A percentile compares a stretch with the other conserved stretches of the same genome.
Evolutionary conservation across 2,888 invertebrate species (phyloP).

Genomic region (Tenthredo mesomela): DNA sequence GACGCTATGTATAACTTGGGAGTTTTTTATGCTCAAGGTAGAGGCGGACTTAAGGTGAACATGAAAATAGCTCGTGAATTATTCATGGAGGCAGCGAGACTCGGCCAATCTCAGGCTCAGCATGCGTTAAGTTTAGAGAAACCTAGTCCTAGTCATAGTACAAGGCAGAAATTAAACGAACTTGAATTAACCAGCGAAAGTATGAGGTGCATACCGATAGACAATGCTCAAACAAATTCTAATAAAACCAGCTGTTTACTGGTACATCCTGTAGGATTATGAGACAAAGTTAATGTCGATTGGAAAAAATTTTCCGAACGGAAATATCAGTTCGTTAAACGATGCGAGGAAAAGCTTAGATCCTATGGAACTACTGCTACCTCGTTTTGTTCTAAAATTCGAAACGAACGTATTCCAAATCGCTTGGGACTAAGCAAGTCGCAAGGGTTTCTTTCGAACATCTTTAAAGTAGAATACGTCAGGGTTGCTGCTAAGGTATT

Average conservation of each 20-base stretch:
- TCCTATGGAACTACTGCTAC: background rate
- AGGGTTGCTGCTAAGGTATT: background rate
- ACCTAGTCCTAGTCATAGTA: background rate
- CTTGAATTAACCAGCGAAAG: slow-evolving; percentile 40
- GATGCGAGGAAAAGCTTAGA: background rate
- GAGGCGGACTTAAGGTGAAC: slow-evolving; percentile 81
- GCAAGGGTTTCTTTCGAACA: background rate
- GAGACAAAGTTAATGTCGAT: slow-evolving; percentile 10
- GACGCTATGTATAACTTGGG: slow-evolving; percentile 86
- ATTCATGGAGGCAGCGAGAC: slow-evolving; percentile 80
- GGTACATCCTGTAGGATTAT: slow-evolving; percentile 25
- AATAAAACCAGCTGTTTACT: background rate
- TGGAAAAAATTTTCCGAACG: background rate
- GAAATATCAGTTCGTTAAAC: background rate
- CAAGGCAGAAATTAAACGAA: slow-evolving; percentile 17
- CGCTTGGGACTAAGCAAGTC: background rate
- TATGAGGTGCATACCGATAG: slow-evolving; percentile 18
- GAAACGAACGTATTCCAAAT: background rate
- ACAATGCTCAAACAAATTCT: background rate
- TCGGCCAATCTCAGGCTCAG: slow-evolving; percentile 81
- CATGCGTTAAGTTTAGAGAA: slow-evolving; percentile 77
- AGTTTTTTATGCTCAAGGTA: slow-evolving; percentile 84
- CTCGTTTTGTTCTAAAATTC: background rate
- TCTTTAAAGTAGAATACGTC: background rate
- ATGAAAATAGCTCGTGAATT: slow-evolving; percentile 79